Base-by-base conservation (phyloP, 1,140 invertebrate genomes). In the Conus ventricosus region DNA sequence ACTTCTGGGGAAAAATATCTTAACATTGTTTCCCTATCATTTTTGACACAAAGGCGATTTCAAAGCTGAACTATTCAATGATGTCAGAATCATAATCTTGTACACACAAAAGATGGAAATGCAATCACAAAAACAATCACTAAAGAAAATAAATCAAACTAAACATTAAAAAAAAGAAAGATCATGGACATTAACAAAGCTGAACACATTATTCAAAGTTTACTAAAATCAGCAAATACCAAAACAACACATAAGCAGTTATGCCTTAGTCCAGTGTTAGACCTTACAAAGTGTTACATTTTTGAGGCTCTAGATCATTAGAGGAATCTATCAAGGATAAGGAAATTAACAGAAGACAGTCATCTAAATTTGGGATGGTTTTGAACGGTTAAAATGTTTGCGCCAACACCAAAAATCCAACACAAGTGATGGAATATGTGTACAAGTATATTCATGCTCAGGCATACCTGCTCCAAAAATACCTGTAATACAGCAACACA, bases 391-490 rank as follows among this genome's bases (percentile, higher is more conserved):
- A 23, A 71, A 23, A 71, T 20, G 6, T 71, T 71, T 23, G 20
- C 20, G 23, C 67, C 67, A 71, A 71, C 67, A 71, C 67, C 67
- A 71, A 71, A 71, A 71, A 71, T 20, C 67, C 67, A 71, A 71
- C 67, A 71, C 67, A 71, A 71, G 67, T 71, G 67, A n/a, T 71
- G 67, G 15, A 71, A 71, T 71, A 71, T 71, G 23, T 20, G 57
- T 60, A 78, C n/a, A 63, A 25, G 27, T 63, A 60, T 55, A 15
- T 78, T 87, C 85, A 87, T 87, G 85, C 85, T 51, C 76, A 53
- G 75, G 85, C 85, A 87, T 87, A 87, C 85, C 85, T 87, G 85
- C 27, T 87, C 85, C 85, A 87, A 87, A 87, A 57, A 87, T 87
- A 87, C 85, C 85, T 87, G 85, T 87, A 87, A 87, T 71, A 54